Base-by-base conservation (phyloP, 2,113 vertebrate genomes). In the Sapayoa aenigma region DNA sequence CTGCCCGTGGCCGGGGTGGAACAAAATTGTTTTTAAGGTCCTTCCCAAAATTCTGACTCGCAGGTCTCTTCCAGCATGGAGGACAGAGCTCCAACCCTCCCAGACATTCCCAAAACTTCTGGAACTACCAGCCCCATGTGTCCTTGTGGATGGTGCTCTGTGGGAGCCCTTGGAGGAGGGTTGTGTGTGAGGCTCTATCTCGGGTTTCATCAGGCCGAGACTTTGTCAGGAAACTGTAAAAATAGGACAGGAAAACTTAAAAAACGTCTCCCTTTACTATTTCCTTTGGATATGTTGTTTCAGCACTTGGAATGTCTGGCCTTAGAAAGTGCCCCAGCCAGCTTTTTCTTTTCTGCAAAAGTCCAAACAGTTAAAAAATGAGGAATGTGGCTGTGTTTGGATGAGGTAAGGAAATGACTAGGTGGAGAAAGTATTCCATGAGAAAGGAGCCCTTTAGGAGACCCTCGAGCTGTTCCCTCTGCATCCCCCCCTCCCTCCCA, bases 291-390 rank as follows among this genome's bases (percentile, higher is more conserved):
- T 47, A 74, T 93, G 94, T 95, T 96, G 95, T 95, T 85, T 41
- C 93, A 96, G 93, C 81, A 6, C 75, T 80, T 59, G 90, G 94
- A 97, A 96, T 95, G 95, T 96, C 94, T 95, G 95, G 93, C 94
- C 87, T 69, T 52, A 60, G 6, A 53, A 60, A 87, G 80, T 60
- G 46, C 87, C 74, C 60, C 78, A 50, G 89, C 87, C 81, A 91
- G 94, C 71, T 95, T 94, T 94, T 85, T 55, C 82, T 84, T 90
- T 35, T 85, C 93, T 93, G 93, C 74, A 30, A 2, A 92, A 91
- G 53, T 23, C 67, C 94, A 95, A 96, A 93, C 74, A 93, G 94
- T 95, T 92, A 95, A 96, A 96, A 93, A 22, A 20, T 2, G 15
- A 97, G 93, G 95, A 96, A 95, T 95, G 94, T 19, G 93, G 89